phyloP scores from a whole-genome alignment of 2,113 vertebrate genomes.

The Pteruthius melanotis region DNA sequence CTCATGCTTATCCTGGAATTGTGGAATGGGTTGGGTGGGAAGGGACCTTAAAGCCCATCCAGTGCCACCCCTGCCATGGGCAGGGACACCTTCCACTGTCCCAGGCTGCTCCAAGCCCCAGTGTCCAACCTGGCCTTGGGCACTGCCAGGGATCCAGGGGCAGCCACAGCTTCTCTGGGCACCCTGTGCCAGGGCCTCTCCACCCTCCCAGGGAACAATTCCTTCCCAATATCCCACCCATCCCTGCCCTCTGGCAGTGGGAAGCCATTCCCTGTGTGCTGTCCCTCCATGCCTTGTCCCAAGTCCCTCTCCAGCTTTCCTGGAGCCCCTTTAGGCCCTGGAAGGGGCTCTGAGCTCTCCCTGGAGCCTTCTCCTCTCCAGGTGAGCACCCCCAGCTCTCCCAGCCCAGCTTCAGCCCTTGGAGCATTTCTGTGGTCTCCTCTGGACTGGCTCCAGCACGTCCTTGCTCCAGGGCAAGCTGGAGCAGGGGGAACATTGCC shows the following conservation, averaged over 20 bases:
- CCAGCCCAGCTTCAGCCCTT: neutral
- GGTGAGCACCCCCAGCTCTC: neutral
- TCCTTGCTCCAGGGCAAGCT: neutral
- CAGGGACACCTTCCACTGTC: neutral
- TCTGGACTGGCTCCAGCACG: neutral
- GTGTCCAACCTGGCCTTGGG: neutral
- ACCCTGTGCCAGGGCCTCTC: neutral
- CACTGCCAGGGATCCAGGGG: neutral
- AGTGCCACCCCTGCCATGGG: fast-evolving
- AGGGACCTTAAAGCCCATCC: neutral
- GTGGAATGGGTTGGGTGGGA: neutral
- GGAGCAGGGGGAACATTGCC: neutral
- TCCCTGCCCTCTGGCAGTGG: neutral
- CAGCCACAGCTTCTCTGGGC: neutral
- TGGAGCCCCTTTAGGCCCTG: neutral
- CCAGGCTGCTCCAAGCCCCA: neutral
- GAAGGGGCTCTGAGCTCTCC: neutral
- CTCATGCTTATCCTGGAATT: neutral
- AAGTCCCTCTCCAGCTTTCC: neutral
- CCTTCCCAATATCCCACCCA: neutral
- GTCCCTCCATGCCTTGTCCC: neutral
- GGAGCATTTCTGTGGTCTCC: neutral
- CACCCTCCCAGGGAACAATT: neutral
- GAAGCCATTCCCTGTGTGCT: neutral
- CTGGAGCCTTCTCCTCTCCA: neutral